Evolutionary conservation across 2,113 vertebrate species (phyloP).

Genomic region (Paradisaea rubra): DNA sequence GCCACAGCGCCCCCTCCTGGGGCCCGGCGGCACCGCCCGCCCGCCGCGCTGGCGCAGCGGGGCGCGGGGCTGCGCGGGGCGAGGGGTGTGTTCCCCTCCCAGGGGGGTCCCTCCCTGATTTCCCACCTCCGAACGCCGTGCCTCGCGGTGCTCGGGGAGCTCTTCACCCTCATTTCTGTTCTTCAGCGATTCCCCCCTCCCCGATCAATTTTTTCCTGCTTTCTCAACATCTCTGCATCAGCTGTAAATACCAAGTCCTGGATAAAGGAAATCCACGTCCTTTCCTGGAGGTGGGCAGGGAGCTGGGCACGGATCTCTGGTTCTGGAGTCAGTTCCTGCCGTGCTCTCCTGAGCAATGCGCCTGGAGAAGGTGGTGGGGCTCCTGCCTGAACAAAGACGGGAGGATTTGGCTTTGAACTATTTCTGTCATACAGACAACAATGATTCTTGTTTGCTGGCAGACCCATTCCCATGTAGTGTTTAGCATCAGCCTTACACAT

Average conservation of each 20-base stretch:
- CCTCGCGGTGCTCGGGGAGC: fast-evolving
- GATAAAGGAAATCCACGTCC: neutral
- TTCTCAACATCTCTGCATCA: neutral
- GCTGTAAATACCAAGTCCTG: neutral
- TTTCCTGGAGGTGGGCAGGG: neutral
- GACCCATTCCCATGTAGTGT: neutral
- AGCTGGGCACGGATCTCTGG: fast-evolving
- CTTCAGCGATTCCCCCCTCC: fast-evolving
- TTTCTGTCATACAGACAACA: neutral
- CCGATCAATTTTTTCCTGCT: neutral
- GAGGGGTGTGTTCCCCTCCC: neutral
- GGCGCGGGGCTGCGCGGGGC: neutral
- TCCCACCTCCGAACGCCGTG: fast-evolving
- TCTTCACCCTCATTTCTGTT: neutral
- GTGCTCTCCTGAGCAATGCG: fast-evolving
- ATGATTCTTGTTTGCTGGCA: neutral
- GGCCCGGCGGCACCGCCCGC: neutral
- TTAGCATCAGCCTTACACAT: neutral
- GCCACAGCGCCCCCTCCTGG: conserved; percentile 76
- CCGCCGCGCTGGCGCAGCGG: neutral
- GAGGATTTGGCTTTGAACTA: neutral
- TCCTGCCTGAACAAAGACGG: neutral
- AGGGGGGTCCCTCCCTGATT: neutral
- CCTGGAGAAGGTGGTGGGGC: neutral
- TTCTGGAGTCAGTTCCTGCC: neutral